Percentiles rank a stretch among this genome's conserved stretches.
Conservation (phyloP, 2,797 vertebrate genomes). For the Parauchenoglanis ngamensis region DNA sequence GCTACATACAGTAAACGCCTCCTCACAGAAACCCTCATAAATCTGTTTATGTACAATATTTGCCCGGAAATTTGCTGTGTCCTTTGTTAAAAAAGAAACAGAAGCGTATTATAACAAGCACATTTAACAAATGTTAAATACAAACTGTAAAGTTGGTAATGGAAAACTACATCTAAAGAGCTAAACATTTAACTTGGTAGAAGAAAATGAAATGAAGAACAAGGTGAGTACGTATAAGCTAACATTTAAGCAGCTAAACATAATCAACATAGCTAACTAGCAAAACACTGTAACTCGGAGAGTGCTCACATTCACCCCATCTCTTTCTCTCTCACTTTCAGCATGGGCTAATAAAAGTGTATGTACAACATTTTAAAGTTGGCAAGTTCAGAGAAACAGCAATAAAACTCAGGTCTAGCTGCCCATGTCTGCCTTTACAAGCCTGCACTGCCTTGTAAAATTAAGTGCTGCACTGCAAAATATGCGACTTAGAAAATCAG, state of each 20-base stretch:
- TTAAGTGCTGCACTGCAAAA: constrained; percentile 66
- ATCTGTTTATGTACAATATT: too few species aligned
- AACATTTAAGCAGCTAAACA: neutral
- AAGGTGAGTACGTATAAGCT: neutral
- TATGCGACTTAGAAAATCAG: constrained; percentile 60
- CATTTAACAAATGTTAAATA: neutral
- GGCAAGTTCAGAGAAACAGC: constrained; percentile 59
- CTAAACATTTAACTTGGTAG: neutral
- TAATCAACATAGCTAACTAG: neutral
- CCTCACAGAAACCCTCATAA: too few species aligned
- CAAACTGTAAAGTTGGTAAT: neutral
- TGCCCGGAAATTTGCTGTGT: neutral
- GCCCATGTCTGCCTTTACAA: constrained; percentile 64
- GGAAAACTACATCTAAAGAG: neutral
- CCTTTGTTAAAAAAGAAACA: neutral
- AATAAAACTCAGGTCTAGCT: constrained; percentile 65
- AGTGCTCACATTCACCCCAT: neutral
- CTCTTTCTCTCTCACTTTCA: constrained; percentile 50
- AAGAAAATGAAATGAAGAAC: neutral
- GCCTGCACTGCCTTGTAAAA: constrained; percentile 63
- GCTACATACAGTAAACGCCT: too few species aligned
- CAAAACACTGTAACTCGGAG: neutral
- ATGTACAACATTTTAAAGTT: constrained; percentile 63
- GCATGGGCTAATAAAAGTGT: constrained; percentile 61
- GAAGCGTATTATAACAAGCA: neutral